Percentiles rank a stretch among this genome's conserved stretches.
Evolutionary conservation across 1,140 invertebrate species (phyloP).

Genomic region (Pseudomyrmex dendroicus): DNA sequence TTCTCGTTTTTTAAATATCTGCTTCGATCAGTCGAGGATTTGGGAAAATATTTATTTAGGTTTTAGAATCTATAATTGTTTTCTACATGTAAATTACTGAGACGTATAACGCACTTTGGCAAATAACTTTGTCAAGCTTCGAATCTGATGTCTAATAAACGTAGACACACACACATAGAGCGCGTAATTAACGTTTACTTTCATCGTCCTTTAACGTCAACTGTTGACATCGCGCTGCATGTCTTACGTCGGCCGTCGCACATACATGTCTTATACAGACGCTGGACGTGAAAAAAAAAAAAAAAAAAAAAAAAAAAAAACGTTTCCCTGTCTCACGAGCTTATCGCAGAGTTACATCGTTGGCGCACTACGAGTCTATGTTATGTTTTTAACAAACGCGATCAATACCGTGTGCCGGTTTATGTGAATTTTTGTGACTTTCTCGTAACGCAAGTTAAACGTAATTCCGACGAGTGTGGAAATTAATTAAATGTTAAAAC

Average conservation of each 20-base stretch:
- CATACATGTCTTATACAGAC: constrained; percentile 39
- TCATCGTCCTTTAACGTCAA: constrained; percentile 13
- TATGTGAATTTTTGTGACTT: constrained; percentile 42
- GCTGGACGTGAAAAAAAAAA: constrained; percentile 28
- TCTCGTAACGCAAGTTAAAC: neutral
- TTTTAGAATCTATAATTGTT: too few species aligned
- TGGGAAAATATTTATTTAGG: too few species aligned
- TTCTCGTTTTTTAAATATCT: too few species aligned
- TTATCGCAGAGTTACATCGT: constrained; percentile 57
- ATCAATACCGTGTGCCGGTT: constrained; percentile 44
- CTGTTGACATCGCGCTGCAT: constrained; percentile 11
- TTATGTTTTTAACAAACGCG: constrained; percentile 58
- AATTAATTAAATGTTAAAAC: neutral
- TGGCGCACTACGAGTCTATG: constrained; percentile 16
- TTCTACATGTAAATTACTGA: neutral
- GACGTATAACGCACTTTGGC: neutral
- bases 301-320: constrained; percentile 23
- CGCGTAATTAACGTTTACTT: constrained; percentile 26
- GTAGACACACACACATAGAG: neutral
- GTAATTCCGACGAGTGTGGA: constrained; percentile 13
- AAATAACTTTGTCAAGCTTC: constrained; percentile 6
- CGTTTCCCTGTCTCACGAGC: constrained; percentile 55
- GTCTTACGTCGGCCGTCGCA: constrained; percentile 34
- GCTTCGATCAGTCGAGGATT: too few species aligned
- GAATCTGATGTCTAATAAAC: constrained; percentile 19